phyloP scores from a whole-genome alignment of 2,888 invertebrate genomes.

The Cyaniris semiargus region DNA sequence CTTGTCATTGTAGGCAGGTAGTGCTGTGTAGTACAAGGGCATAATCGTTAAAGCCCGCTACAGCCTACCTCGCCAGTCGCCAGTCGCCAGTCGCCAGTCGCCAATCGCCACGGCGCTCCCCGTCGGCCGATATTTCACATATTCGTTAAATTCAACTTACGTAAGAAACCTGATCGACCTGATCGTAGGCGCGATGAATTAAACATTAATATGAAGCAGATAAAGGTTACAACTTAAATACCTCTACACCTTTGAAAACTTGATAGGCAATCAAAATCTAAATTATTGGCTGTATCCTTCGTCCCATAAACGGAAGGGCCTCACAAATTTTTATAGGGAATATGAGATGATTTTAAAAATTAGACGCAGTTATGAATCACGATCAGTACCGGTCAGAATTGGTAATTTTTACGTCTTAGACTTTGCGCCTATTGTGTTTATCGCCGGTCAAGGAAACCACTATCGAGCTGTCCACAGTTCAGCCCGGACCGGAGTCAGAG shows the following conservation, averaged over 20 bases:
- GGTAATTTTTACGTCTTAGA: neutral
- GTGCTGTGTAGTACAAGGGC: no score
- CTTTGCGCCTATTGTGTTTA: constrained; percentile 16
- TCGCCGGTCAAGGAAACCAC: constrained; percentile 11
- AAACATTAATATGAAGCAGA: neutral
- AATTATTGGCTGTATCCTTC: neutral
- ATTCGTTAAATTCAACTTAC: neutral
- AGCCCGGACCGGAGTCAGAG: constrained; percentile 30
- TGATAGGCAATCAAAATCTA: neutral
- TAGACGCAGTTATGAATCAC: neutral
- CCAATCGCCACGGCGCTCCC: neutral
- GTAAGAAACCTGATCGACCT: constrained; percentile 17
- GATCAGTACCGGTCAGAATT: neutral
- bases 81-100: no score
- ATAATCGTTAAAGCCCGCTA: no score
- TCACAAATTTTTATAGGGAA: neutral
- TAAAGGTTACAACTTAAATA: constrained; percentile 15
- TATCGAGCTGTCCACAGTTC: constrained; percentile 26
- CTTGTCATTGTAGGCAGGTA: no score
- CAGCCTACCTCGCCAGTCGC: no score
- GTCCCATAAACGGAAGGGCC: no score
- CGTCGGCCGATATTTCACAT: neutral
- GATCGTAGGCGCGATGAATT: constrained; percentile 2
- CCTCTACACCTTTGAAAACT: neutral
- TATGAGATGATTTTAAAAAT: neutral